phyloP scores from a whole-genome alignment of 2,797 vertebrate species.

The Pseudotriccus pelzelni region DNA sequence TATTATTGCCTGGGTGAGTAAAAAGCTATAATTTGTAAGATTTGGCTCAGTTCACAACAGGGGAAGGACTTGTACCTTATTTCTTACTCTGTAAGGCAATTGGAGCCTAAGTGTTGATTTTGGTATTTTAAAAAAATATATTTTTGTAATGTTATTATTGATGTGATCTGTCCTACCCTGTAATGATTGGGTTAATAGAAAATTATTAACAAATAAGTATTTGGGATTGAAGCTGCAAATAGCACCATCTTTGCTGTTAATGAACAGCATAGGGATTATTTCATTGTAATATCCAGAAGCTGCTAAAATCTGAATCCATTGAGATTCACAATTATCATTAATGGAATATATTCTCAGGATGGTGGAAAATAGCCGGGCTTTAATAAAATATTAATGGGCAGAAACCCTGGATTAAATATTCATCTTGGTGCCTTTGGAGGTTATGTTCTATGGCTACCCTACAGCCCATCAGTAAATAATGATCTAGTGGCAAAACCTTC shows the following conservation, averaged over 20 bases:
- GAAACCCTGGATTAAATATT: slow-evolving; percentile 57
- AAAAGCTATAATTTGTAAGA: not conserved
- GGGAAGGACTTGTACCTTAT: not conserved
- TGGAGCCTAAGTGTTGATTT: not conserved
- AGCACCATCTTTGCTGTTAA: not conserved
- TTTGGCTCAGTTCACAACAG: not conserved
- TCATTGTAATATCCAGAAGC: not conserved
- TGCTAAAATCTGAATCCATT: slow-evolving; percentile 16
- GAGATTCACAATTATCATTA: slow-evolving; percentile 45
- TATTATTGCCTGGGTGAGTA: slow-evolving; percentile 20
- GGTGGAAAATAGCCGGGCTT: not conserved
- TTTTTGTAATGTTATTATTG: not conserved
- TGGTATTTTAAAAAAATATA: not conserved
- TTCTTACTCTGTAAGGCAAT: not conserved
- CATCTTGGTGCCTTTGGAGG: slow-evolving; percentile 35
- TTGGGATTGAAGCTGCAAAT: not conserved
- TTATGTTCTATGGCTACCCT: slow-evolving; percentile 20
- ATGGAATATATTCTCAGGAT: slow-evolving; percentile 22
- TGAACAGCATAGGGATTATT: not conserved
- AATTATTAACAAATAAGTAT: not conserved
- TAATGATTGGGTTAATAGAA: not conserved
- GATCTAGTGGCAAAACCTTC: slow-evolving; percentile 57
- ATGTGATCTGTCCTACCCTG: not conserved
- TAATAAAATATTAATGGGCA: slow-evolving; percentile 60
- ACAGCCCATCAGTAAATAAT: slow-evolving; percentile 66